Evolutionary conservation across 1,140 invertebrate genomes (phyloP).

Genomic region (Tetramorium parvispinum): DNA sequence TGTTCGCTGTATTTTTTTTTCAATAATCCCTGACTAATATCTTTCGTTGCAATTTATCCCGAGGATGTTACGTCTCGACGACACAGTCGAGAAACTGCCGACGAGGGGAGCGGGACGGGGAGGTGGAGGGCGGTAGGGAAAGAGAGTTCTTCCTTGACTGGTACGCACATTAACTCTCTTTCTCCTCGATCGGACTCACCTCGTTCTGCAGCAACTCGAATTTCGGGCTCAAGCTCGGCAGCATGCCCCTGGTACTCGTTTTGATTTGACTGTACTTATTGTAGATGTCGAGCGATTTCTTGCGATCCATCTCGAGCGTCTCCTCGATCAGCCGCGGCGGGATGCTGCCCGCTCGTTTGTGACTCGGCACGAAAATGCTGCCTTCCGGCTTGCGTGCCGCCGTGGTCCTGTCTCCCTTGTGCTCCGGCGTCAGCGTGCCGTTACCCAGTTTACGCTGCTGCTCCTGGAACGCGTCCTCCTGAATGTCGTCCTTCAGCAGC

Average conservation of each 20-base stretch:
- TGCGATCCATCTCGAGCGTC: conserved; percentile 79
- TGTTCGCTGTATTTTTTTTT: conserved; percentile 49
- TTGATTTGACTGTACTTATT: conserved; percentile 85
- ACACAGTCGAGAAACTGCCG: neutral
- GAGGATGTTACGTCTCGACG: conserved; percentile 20
- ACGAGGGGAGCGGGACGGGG: neutral
- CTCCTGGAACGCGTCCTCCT: conserved; percentile 83
- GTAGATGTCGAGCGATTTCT: conserved; percentile 83
- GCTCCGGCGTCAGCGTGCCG: conserved; percentile 80
- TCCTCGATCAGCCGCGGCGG: conserved; percentile 83
- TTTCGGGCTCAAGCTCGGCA: conserved; percentile 81
- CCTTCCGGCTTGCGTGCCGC: conserved; percentile 73
- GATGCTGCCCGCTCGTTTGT: conserved; percentile 82
- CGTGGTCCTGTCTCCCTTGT: conserved; percentile 61
- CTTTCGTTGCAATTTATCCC: conserved; percentile 55
- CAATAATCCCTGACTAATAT: conserved; percentile 48
- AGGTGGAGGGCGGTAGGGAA: neutral
- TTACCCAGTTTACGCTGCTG: conserved; percentile 84
- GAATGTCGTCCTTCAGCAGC: conserved; percentile 88
- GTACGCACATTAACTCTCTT: conserved; percentile 82
- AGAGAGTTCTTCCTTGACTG: neutral
- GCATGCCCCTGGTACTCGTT: conserved; percentile 82
- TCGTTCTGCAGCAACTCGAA: conserved; percentile 84
- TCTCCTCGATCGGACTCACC: conserved; percentile 84
- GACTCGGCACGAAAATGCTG: conserved; percentile 80